These are phyloP conservation scores for Harpalus rufipes DNA, from an alignment of 2,888 invertebrate genomes.

Conservation along the genomic window DNA sequence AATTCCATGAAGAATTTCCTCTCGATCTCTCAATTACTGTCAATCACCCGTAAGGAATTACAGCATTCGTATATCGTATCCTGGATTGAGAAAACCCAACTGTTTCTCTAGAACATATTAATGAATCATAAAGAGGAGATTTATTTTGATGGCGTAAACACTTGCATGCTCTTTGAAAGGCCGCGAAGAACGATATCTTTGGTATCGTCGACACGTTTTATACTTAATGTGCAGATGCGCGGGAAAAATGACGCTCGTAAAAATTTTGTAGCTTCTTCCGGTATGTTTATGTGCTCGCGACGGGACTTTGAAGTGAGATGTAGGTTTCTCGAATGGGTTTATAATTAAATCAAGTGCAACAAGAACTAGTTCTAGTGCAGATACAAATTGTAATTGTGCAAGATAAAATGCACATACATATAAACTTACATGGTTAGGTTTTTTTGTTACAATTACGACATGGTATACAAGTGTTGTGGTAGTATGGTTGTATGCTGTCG, in stretches of 20 bases:
- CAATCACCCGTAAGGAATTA: not conserved
- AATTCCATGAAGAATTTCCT: constrained; percentile 11
- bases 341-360: not conserved
- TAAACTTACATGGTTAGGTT: too few species aligned
- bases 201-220: constrained; percentile 40
- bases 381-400: too few species aligned
- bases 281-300: constrained; percentile 24
- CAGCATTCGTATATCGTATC: not conserved
- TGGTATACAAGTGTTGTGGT: too few species aligned
- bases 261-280: constrained; percentile 37
- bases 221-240: constrained; percentile 21
- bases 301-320: not conserved
- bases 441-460: too few species aligned
- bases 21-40: not conserved
- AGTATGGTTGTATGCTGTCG: too few species aligned
- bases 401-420: too few species aligned
- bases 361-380: too few species aligned
- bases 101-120: constrained; percentile 19
- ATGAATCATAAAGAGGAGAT: constrained; percentile 42
- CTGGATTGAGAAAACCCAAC: constrained; percentile 30
- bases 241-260: constrained; percentile 25
- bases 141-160: constrained; percentile 42
- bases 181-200: constrained; percentile 1
- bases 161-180: constrained; percentile 17
- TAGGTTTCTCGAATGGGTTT: not conserved